Evolutionary conservation across 2,113 vertebrate genomes (phyloP), one percentile per base, ranked within the genome.

Genomic region (Beaufortia kweichowensis): DNA sequence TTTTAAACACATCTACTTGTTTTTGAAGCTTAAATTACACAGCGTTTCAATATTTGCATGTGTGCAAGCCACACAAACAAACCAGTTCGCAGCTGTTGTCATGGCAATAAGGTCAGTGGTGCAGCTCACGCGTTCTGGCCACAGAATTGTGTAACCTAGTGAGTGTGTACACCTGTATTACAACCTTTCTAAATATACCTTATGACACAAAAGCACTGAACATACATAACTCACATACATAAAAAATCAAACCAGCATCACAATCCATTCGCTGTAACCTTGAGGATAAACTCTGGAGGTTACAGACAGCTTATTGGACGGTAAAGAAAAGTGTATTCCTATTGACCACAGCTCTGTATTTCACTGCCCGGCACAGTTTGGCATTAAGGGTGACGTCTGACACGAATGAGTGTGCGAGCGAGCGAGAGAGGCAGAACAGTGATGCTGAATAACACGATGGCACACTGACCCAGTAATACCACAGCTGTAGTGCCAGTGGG

Each of bases 391-490:
- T 53, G 31, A 66, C 14, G 48, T 50, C 28, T 31, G 29, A 60
- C 50, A 66, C 55, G 76, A 43, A 57, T 43, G 65, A 21, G 10
- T 9, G 69, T 81, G 53, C 76, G 68, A 84, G 79, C 66, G 67
- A 81, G 73, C 28, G 31, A 61, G 39, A 72, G 79, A 81, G 80
- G 78, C 71, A 75, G 85, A 48, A 77, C 31, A 17, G 82, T 83
- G 83, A 80, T 84, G 84, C 83, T 83, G 89, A 89, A 92, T 88
- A 86, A 79, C n/a, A 79, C 76, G 86, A 89, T 90, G 91, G 88
- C 89, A 91, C 85, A 93, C 90, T 93, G 90, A 92, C 92, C 92
- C 90, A 92, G 85, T 91, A 90, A 88, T 86, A 79, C 83, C 86
- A 84, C 86, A 84, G 75, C 80, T 86, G 86, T 75, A 85, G 78